These are phyloP conservation scores for Drosophila histrio DNA, from an alignment of 2,888 invertebrate genomes.

Conservation along the genomic window DNA sequence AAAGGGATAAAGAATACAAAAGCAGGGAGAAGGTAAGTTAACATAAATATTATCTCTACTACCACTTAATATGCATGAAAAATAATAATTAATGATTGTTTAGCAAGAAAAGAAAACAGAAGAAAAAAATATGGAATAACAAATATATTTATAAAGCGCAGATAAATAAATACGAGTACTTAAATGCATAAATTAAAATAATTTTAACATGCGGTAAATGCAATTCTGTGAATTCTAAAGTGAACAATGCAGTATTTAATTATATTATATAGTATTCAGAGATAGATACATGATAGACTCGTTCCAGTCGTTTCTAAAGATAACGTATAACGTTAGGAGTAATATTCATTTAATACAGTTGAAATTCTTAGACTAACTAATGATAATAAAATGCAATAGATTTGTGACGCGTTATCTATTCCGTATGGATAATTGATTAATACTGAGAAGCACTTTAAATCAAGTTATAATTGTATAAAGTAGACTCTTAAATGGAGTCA, in stretches of 20 bases:
- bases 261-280: background rate
- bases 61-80: slow-evolving; percentile 52
- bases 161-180: slow-evolving; percentile 3
- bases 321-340: too few relatives aligned
- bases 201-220: background rate
- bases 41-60: slow-evolving; percentile 54
- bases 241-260: background rate
- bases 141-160: background rate
- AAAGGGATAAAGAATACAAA: slow-evolving; percentile 20
- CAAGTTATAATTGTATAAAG: too few relatives aligned
- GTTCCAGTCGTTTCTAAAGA: too few relatives aligned
- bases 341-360: too few relatives aligned
- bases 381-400: too few relatives aligned
- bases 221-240: background rate
- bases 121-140: background rate
- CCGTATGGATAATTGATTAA: too few relatives aligned
- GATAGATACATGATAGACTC: too few relatives aligned
- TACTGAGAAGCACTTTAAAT: too few relatives aligned
- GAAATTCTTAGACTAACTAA: too few relatives aligned
- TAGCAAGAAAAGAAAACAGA: background rate
- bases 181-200: slow-evolving; percentile 4
- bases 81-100: slow-evolving; percentile 27
- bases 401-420: too few relatives aligned
- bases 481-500: too few relatives aligned
- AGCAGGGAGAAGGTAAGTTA: slow-evolving; percentile 52